Evolutionary conservation across 2,888 invertebrate genomes (phyloP).

Genomic region (Brachyptera putata): DNA sequence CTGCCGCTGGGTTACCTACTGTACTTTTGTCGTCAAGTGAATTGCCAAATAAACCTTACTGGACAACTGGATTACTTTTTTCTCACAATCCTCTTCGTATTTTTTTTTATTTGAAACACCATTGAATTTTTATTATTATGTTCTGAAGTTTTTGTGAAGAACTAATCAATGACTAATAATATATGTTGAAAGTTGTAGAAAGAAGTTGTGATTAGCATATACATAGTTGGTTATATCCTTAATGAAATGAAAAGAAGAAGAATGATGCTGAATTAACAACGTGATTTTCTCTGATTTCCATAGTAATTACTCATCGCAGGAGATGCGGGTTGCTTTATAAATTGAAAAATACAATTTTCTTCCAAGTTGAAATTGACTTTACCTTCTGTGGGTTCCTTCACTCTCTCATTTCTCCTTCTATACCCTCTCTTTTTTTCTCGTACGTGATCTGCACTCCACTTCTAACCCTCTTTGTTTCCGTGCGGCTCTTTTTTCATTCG

Average conservation of each 20-base stretch:
- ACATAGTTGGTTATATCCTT: too few species aligned
- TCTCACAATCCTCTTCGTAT: too few species aligned
- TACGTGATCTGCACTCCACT: constrained; percentile 19
- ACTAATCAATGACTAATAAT: too few species aligned
- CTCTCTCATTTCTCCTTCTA: constrained; percentile 7
- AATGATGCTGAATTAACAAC: too few species aligned
- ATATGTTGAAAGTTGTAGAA: too few species aligned
- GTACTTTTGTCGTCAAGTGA: constrained; percentile 27
- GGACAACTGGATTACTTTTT: constrained; percentile 28
- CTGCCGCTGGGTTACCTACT: constrained; percentile 21
- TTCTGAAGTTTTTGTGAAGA: too few species aligned
- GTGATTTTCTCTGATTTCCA: too few species aligned
- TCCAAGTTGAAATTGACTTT: constrained; percentile 11
- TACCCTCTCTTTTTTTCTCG: neutral
- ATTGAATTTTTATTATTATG: too few species aligned
- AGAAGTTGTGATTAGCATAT: too few species aligned
- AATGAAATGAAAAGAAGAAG: too few species aligned
- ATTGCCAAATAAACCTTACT: constrained; percentile 29
- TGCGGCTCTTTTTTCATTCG: constrained; percentile 22
- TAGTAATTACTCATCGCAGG: constrained; percentile 12
- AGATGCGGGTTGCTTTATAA: neutral
- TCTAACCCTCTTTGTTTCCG: constrained; percentile 13
- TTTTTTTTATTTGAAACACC: too few species aligned
- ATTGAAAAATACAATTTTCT: constrained; percentile 3
- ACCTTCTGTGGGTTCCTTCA: constrained; percentile 8